Evolutionary conservation across 2,113 vertebrate genomes (phyloP).

Genomic region (Cottus gobio): DNA sequence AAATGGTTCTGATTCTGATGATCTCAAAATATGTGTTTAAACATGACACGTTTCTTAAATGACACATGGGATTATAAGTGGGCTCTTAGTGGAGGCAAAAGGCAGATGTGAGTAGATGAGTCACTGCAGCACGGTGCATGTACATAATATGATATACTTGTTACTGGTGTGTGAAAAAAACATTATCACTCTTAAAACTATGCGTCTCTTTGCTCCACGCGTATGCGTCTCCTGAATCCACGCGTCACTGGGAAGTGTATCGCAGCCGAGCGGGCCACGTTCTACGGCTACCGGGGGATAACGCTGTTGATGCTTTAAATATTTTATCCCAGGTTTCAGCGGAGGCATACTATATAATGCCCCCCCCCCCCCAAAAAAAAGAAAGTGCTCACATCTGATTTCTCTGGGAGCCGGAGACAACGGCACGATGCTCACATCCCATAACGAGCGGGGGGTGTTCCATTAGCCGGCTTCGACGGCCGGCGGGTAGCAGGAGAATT

Average conservation of each 20-base stretch:
- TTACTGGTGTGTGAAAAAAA: conserved; percentile 36
- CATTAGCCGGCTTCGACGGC: conserved; percentile 5
- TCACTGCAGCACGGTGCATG: not conserved
- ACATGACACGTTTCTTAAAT: not conserved
- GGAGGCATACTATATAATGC: not conserved
- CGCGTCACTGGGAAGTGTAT: conserved; percentile 32
- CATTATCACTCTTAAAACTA: not conserved
- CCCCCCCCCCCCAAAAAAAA: too few relatives aligned
- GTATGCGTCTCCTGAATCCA: conserved; percentile 25
- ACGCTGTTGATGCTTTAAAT: conserved; percentile 22
- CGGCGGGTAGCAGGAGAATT: conserved; percentile 61
- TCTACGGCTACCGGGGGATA: conserved; percentile 29
- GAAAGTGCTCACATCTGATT: not conserved
- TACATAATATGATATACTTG: conserved; percentile 35
- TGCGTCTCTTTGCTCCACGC: conserved; percentile 35
- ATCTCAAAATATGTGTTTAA: not conserved
- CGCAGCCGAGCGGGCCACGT: conserved; percentile 12
- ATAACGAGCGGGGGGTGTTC: not conserved
- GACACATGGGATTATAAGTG: not conserved
- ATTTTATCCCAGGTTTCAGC: conserved; percentile 31
- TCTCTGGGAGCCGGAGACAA: not conserved
- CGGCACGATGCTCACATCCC: not conserved
- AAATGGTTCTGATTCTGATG: too few relatives aligned
- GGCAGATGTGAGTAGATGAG: conserved; percentile 9
- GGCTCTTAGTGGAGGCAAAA: conserved; percentile 18